phyloP scores from a whole-genome alignment of 1,140 invertebrate genomes.

The Maconellicoccus hirsutus region DNA sequence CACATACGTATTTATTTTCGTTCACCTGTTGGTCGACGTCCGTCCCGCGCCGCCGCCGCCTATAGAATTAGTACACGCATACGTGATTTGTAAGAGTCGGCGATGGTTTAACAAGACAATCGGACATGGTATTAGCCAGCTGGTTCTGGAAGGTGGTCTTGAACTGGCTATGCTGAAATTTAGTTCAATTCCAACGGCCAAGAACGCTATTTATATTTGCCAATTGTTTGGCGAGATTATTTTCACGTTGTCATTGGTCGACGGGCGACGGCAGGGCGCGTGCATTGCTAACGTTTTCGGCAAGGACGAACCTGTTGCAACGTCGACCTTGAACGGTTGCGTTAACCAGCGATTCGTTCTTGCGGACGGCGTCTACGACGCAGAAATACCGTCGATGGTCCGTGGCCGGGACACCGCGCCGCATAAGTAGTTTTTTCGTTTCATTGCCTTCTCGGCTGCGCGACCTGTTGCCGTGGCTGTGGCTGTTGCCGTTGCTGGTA shows the following conservation, averaged over 20 bases:
- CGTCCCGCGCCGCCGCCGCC: too few relatives aligned
- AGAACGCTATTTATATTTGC: not conserved
- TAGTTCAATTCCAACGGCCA: not conserved
- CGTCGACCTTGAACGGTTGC: constrained; percentile 12
- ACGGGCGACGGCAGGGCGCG: not conserved
- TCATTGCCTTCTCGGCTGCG: too few relatives aligned
- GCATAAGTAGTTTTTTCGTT: too few relatives aligned
- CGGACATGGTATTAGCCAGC: not conserved
- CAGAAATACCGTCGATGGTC: too few relatives aligned
- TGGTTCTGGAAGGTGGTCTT: not conserved
- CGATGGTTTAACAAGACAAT: not conserved
- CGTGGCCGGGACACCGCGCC: too few relatives aligned
- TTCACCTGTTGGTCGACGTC: too few relatives aligned
- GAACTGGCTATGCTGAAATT: not conserved
- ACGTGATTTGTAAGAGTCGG: too few relatives aligned
- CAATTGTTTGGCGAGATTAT: not conserved
- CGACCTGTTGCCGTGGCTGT: too few relatives aligned
- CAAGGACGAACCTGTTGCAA: constrained; percentile 17
- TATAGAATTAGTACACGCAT: not conserved
- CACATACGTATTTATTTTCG: too few relatives aligned
- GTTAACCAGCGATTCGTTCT: not conserved
- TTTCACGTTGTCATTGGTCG: not conserved
- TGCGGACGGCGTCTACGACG: too few relatives aligned
- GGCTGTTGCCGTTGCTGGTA: not conserved
- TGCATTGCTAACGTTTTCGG: not conserved